Percentiles rank a stretch among this genome's conserved stretches.
Evolutionary conservation across 2,797 vertebrate genomes (phyloP).

Genomic region (Liasis olivaceus): DNA sequence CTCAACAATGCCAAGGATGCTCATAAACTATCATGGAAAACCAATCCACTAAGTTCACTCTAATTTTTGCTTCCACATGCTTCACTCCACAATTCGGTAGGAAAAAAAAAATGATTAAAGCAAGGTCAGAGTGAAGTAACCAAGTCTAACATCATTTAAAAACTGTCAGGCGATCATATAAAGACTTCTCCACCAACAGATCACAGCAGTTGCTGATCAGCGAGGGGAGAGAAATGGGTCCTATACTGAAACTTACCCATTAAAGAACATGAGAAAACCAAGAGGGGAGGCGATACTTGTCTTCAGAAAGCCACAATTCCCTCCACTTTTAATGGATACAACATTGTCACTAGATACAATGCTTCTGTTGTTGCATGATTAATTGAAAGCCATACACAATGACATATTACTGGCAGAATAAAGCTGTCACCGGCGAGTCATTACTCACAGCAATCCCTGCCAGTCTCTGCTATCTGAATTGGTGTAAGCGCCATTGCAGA

Average conservation of each 20-base stretch:
- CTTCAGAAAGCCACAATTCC: constrained; percentile 47
- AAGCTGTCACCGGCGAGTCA: constrained; percentile 65
- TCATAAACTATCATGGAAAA: constrained; percentile 28
- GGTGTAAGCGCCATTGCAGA: constrained; percentile 52
- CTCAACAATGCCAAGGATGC: constrained; percentile 4
- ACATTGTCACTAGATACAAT: constrained; percentile 46
- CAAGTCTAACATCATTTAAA: constrained; percentile 65
- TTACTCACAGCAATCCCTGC: constrained; percentile 66
- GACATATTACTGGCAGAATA: constrained; percentile 69
- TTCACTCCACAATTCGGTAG: not conserved
- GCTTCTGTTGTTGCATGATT: constrained; percentile 67
- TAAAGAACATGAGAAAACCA: constrained; percentile 56
- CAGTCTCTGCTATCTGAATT: constrained; percentile 61
- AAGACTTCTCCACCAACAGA: constrained; percentile 62
- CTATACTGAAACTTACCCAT: constrained; percentile 53
- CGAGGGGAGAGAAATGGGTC: constrained; percentile 41
- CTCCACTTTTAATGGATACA: constrained; percentile 53
- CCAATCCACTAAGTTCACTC: not conserved
- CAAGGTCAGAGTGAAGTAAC: constrained; percentile 60
- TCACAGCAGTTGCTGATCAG: not conserved
- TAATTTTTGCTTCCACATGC: not conserved
- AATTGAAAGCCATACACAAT: constrained; percentile 67
- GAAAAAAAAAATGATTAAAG: constrained; percentile 41
- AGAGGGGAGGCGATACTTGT: constrained; percentile 25
- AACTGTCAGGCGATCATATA: constrained; percentile 50